A percentile compares a stretch with the other conserved stretches of the same genome.
These are phyloP conservation scores for Actias luna DNA, from an alignment of 2,888 invertebrate genomes.

Conservation along the genomic window DNA sequence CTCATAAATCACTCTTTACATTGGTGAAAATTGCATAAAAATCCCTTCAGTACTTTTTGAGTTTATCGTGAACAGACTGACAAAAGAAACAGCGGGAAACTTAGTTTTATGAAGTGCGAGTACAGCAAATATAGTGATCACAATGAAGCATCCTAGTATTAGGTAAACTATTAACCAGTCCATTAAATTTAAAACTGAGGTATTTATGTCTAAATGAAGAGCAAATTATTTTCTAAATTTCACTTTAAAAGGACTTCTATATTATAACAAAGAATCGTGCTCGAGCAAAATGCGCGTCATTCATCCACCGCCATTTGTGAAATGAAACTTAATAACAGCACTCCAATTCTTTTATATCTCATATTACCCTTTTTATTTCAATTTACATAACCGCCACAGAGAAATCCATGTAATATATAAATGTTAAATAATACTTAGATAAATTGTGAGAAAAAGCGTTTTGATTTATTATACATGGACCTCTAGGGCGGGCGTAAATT, in stretches of 20 bases:
- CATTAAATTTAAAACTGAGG: background rate
- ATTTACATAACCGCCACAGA: slow-evolving; percentile 11
- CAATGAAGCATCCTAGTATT: no score
- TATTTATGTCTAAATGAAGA: background rate
- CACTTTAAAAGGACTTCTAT: background rate
- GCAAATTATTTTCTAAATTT: background rate
- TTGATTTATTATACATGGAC: slow-evolving; percentile 11
- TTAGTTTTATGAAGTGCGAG: no score
- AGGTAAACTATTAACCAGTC: no score
- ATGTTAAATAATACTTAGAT: slow-evolving; percentile 15
- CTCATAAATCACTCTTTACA: no score
- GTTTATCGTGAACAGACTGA: no score
- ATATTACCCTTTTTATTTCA: slow-evolving; percentile 10
- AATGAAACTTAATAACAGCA: slow-evolving; percentile 10
- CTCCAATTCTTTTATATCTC: background rate
- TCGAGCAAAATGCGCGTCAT: slow-evolving; percentile 6
- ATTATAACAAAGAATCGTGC: slow-evolving; percentile 8
- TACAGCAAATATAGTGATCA: no score
- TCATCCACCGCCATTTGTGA: slow-evolving; percentile 2
- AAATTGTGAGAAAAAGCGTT: background rate
- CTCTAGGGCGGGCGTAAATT: slow-evolving; percentile 7
- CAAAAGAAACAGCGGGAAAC: no score
- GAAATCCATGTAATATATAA: slow-evolving; percentile 9
- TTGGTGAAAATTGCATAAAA: no score
- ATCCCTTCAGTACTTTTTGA: no score